These are phyloP conservation scores for Gymnocypris eckloni DNA, from an alignment of 2,797 vertebrate genomes.

Conservation along the genomic window DNA sequence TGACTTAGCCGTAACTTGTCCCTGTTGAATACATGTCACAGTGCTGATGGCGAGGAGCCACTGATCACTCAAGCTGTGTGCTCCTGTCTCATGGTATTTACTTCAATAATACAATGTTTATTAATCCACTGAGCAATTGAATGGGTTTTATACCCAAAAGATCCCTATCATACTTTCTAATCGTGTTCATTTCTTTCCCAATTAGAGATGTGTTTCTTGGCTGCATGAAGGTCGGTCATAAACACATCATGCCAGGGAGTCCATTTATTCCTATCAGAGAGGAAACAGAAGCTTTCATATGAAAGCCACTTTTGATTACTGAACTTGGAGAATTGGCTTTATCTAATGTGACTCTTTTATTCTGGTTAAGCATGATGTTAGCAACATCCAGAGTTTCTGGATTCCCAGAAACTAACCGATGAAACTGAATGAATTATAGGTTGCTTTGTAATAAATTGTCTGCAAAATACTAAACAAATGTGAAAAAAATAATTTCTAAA, in stretches of 20 bases:
- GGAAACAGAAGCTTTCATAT: conserved; percentile 2
- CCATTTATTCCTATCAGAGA: conserved; percentile 35
- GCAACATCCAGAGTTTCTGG: too few relatives aligned
- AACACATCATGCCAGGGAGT: conserved; percentile 30
- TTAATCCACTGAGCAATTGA: conserved; percentile 53
- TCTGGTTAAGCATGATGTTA: neutral
- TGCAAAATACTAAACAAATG: neutral
- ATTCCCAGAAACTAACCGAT: neutral
- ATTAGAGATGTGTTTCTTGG: conserved; percentile 40
- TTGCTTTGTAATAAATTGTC: neutral
- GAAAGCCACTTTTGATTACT: conserved; percentile 3
- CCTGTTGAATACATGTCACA: conserved; percentile 35
- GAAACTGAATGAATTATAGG: neutral
- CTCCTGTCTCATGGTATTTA: conserved; percentile 45
- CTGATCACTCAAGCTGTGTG: conserved; percentile 47
- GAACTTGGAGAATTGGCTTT: neutral
- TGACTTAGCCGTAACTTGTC: conserved; percentile 53
- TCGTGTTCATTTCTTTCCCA: conserved; percentile 49
- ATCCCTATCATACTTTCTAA: conserved; percentile 32
- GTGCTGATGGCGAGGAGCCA: conserved; percentile 43
- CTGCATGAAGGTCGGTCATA: conserved; percentile 31
- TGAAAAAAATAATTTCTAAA: neutral
- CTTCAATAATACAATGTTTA: conserved; percentile 41
- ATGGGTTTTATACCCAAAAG: conserved; percentile 39
- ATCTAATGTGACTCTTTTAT: neutral